These are phyloP conservation scores for Penaeus japonicus DNA, from an alignment of 1,140 invertebrate genomes.

Conservation along the genomic window DNA sequence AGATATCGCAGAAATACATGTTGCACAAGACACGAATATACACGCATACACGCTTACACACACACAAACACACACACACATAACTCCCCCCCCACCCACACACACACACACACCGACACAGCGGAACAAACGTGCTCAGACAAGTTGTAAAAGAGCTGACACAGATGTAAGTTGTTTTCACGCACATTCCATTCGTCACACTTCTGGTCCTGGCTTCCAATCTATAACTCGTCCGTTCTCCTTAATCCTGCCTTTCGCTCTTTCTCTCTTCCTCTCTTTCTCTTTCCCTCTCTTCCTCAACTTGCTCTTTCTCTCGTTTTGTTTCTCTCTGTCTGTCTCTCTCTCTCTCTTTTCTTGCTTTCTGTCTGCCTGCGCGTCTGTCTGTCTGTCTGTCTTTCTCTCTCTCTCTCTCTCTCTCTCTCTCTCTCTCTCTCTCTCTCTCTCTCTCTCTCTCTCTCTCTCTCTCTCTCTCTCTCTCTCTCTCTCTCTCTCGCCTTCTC, in stretches of 20 bases:
- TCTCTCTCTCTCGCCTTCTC: not conserved
- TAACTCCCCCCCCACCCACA: no score
- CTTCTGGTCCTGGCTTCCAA: not conserved
- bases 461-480: not conserved
- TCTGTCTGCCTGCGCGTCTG: not conserved
- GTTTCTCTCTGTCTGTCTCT: not conserved
- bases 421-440: conserved; percentile 11
- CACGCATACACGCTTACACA: no score
- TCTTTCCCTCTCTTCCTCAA: not conserved
- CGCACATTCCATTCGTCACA: not conserved
- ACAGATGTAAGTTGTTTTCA: no score
- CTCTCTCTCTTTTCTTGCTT: not conserved
- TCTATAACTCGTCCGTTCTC: not conserved
- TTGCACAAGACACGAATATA: no score
- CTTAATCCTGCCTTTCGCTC: not conserved
- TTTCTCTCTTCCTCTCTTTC: not conserved
- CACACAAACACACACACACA: no score
- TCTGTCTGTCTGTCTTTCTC: not conserved
- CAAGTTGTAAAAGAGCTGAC: no score
- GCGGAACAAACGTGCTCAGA: no score
- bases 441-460: conserved; percentile 13
- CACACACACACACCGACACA: no score
- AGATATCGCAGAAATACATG: no score
- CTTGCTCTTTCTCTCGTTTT: not conserved
- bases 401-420: not conserved